Evolutionary conservation across 2,113 vertebrate species (phyloP).

Genomic region (Marmota flaviventris): DNA sequence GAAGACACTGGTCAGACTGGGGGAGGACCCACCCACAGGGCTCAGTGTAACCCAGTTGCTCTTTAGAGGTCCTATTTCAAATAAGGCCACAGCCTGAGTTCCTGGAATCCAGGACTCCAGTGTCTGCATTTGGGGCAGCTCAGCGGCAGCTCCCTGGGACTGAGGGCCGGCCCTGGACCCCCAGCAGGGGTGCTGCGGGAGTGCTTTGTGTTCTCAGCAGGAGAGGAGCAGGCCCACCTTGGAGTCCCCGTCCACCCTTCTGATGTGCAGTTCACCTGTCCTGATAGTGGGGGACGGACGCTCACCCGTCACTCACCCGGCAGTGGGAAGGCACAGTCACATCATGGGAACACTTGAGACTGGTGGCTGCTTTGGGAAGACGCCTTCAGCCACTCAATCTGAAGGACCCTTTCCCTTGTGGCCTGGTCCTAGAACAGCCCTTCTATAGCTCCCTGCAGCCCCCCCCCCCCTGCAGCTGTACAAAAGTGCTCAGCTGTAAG

Average conservation of each 20-base stretch:
- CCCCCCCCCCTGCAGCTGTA: background rate
- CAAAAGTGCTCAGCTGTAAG: rapidly evolving
- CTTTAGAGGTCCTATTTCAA: background rate
- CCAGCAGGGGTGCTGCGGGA: background rate
- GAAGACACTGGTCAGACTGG: background rate
- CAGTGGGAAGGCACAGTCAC: background rate
- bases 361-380: background rate
- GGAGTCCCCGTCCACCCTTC: background rate
- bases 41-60: background rate
- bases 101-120: background rate
- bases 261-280: rapidly evolving
- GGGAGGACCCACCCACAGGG: rapidly evolving
- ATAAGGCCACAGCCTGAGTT: background rate
- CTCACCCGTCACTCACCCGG: no score
- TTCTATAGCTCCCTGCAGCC: no score
- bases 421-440: rapidly evolving
- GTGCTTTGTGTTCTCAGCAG: no score
- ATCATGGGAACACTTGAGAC: rapidly evolving
- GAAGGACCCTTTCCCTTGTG: rapidly evolving
- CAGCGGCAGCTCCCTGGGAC: background rate
- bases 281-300: background rate
- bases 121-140: rapidly evolving
- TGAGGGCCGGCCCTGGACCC: background rate
- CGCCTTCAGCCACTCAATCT: rapidly evolving
- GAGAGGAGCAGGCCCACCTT: background rate